Evolutionary conservation across 2,888 invertebrate genomes (phyloP).

Genomic region (Leptopilina drosophilae): DNA sequence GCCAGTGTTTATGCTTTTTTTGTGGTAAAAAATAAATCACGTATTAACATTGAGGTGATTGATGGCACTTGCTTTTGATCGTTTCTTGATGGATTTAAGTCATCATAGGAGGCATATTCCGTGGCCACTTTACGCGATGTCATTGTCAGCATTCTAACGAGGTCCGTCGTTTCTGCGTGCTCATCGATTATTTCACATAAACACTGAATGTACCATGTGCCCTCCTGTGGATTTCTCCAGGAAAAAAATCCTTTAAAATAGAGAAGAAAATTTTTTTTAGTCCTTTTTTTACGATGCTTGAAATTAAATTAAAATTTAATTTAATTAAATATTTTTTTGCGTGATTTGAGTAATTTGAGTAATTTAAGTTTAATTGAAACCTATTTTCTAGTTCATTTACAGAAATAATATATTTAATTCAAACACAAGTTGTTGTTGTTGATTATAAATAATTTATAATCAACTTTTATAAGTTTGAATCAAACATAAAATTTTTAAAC

Average conservation of each 20-base stretch:
- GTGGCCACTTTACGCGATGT: constrained; percentile 78
- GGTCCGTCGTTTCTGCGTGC: constrained; percentile 76
- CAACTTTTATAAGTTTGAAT: no score
- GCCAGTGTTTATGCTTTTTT: constrained; percentile 53
- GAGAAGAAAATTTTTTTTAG: not conserved
- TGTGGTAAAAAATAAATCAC: constrained; percentile 71
- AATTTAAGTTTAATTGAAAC: no score
- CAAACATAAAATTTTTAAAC: no score
- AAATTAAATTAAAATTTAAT: no score
- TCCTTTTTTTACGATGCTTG: no score
- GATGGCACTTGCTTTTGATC: constrained; percentile 79
- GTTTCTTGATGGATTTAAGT: constrained; percentile 60
- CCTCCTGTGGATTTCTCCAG: constrained; percentile 79
- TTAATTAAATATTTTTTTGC: no score
- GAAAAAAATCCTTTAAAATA: constrained; percentile 78
- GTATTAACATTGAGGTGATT: constrained; percentile 78
- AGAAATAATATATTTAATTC: no score
- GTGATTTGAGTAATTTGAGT: no score
- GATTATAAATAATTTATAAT: no score
- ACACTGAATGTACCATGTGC: constrained; percentile 81
- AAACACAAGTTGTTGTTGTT: no score
- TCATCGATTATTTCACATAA: constrained; percentile 78
- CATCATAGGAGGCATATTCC: constrained; percentile 76
- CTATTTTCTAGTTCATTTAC: no score
- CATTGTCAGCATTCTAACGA: constrained; percentile 79